Conservation (phyloP, 2,888 invertebrate genomes). For the Amiota communis region DNA sequence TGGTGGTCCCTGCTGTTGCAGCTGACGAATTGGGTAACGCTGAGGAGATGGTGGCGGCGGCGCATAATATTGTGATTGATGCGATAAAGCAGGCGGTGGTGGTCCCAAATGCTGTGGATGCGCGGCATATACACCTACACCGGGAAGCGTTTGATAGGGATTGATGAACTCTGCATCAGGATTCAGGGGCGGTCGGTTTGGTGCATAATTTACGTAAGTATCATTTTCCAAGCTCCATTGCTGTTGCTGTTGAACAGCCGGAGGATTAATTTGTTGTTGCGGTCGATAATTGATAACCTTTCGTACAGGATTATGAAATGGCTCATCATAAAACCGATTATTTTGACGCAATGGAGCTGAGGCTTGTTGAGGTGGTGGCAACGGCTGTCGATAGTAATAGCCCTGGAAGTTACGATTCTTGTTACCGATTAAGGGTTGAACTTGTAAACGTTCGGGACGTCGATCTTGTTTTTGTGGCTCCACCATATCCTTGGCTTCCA, state of each 20-base stretch:
- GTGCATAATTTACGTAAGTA: slow-evolving; percentile 81
- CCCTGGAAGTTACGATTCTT: slow-evolving; percentile 60
- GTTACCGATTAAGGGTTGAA: slow-evolving; percentile 39
- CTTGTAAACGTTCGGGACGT: slow-evolving; percentile 43
- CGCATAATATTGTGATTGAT: slow-evolving; percentile 55
- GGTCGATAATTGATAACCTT: slow-evolving; percentile 54
- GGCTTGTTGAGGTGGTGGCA: slow-evolving; percentile 53
- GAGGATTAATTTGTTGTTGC: slow-evolving; percentile 45
- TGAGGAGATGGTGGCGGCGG: slow-evolving; percentile 35
- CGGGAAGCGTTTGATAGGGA: slow-evolving; percentile 62
- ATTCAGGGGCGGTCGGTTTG: slow-evolving; percentile 76
- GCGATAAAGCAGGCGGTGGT: slow-evolving; percentile 48
- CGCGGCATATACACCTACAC: slow-evolving; percentile 45
- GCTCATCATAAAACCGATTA: slow-evolving; percentile 60
- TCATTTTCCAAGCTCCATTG: slow-evolving; percentile 75
- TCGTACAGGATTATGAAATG: slow-evolving; percentile 54
- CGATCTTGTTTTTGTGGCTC: slow-evolving; percentile 46
- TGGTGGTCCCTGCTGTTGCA: slow-evolving; percentile 58
- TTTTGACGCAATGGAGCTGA: slow-evolving; percentile 52
- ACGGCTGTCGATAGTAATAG: slow-evolving; percentile 59
- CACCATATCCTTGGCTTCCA: slow-evolving; percentile 57
- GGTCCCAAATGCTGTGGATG: slow-evolving; percentile 52
- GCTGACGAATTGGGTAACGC: background rate
- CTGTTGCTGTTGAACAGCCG: slow-evolving; percentile 48
- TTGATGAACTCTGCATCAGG: slow-evolving; percentile 79